These are phyloP conservation scores for Serilophus lunatus DNA, from an alignment of 2,113 vertebrate species.

Conservation along the genomic window DNA sequence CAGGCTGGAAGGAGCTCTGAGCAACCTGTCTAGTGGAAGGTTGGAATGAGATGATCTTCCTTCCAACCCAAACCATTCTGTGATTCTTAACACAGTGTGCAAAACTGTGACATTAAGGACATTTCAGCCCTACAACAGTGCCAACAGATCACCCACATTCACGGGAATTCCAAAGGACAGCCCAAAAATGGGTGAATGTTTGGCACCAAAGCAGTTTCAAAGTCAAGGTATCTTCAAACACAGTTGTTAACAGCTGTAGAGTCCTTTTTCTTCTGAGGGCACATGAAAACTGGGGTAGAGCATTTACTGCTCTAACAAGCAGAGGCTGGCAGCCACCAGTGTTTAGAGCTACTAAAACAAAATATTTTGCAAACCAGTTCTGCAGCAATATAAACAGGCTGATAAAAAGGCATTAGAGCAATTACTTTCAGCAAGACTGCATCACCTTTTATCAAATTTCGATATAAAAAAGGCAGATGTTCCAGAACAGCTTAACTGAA, in stretches of 20 bases:
- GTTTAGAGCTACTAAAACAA: not conserved
- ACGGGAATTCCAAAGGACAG: not conserved
- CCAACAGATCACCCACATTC: not conserved
- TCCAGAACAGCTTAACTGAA: not conserved
- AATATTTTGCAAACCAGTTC: not conserved
- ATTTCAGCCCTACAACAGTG: not conserved
- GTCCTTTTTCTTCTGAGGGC: not conserved
- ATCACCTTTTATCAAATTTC: not conserved
- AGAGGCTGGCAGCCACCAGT: not conserved
- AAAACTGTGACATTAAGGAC: not conserved
- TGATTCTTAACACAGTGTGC: not conserved
- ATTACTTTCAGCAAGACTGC: not conserved
- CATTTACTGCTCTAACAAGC: not conserved
- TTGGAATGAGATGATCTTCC: not conserved
- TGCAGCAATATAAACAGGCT: not conserved
- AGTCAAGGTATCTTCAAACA: not conserved
- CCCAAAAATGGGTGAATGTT: not conserved
- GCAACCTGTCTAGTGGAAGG: not conserved
- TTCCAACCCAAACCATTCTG: not conserved
- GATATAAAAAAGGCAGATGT: not conserved
- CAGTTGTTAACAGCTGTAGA: not conserved
- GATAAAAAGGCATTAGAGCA: not conserved
- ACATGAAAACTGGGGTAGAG: not conserved
- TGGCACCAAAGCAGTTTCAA: not conserved
- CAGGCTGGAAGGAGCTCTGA: not conserved